A percentile compares a stretch with the other conserved stretches of the same genome.
Conservation (phyloP, 92 coral and sea anemone species). For the Actinernus sp. region DNA sequence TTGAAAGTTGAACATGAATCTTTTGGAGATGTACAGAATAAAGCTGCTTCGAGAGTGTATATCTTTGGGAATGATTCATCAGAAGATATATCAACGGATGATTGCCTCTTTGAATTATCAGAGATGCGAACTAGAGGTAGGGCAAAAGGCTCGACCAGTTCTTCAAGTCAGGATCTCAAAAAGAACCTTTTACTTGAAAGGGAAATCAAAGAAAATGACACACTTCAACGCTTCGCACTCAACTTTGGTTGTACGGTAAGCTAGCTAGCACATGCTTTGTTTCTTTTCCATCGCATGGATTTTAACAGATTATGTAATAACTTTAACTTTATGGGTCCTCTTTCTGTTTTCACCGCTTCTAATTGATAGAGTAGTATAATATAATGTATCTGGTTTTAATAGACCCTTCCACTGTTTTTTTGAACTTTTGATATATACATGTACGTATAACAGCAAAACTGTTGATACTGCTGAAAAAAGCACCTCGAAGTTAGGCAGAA, state of each 20-base stretch:
- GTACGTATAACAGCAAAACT: too few relatives aligned
- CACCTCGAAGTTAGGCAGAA: too few relatives aligned
- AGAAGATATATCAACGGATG: slow-evolving; percentile 70
- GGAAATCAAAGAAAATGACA: slow-evolving; percentile 78
- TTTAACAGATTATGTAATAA: background rate
- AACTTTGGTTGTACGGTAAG: slow-evolving; percentile 98
- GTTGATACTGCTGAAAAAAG: too few relatives aligned
- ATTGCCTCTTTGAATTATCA: slow-evolving; percentile 78
- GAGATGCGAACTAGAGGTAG: slow-evolving; percentile 90
- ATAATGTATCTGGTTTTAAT: too few relatives aligned
- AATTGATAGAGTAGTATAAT: too few relatives aligned
- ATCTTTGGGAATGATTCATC: slow-evolving; percentile 89
- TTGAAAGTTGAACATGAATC: slow-evolving; percentile 33
- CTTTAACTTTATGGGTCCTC: too few relatives aligned
- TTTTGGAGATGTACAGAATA: slow-evolving; percentile 77
- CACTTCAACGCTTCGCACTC: slow-evolving; percentile 89
- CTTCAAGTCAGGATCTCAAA: slow-evolving; percentile 50
- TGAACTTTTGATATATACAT: too few relatives aligned
- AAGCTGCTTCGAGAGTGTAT: slow-evolving; percentile 80
- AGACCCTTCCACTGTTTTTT: too few relatives aligned
- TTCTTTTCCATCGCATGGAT: background rate
- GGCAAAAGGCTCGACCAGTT: slow-evolving; percentile 30
- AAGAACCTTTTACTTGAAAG: slow-evolving; percentile 81
- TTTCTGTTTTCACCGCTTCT: too few relatives aligned
- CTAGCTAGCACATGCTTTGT: background rate